These are phyloP conservation scores for Hipparchia semele DNA, from an alignment of 2,888 invertebrate species.

Conservation along the genomic window DNA sequence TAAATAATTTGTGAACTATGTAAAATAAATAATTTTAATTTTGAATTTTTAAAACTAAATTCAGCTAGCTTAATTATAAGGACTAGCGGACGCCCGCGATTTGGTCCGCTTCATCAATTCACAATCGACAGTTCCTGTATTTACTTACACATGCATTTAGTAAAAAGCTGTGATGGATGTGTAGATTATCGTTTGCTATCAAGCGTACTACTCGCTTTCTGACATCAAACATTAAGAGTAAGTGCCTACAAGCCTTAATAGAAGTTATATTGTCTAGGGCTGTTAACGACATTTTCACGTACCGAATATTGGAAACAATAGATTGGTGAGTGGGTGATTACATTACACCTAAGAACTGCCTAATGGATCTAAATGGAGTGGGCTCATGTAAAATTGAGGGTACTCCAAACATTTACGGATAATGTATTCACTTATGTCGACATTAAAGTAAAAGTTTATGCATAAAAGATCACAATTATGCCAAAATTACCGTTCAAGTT, in stretches of 20 bases:
- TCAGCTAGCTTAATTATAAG: too few species aligned
- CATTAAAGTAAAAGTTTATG: slow-evolving; percentile 8
- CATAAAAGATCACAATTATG: background rate
- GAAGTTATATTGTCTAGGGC: slow-evolving; percentile 2
- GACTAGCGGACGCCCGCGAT: too few species aligned
- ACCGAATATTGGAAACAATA: slow-evolving; percentile 46
- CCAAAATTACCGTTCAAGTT: background rate
- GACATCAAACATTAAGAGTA: background rate
- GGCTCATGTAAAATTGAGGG: slow-evolving; percentile 48
- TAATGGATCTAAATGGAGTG: slow-evolving; percentile 53
- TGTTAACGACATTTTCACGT: slow-evolving; percentile 11
- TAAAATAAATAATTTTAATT: too few species aligned
- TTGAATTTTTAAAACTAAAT: too few species aligned
- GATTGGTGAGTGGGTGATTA: slow-evolving; percentile 48
- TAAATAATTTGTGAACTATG: too few species aligned
- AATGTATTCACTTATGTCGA: slow-evolving; percentile 17
- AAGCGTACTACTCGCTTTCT: too few species aligned
- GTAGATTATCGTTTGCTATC: too few species aligned
- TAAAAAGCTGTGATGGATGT: too few species aligned
- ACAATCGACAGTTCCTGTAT: too few species aligned
- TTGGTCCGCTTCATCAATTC: too few species aligned
- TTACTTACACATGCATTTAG: too few species aligned
- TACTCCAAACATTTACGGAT: slow-evolving; percentile 22
- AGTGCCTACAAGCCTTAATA: background rate
- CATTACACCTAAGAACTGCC: slow-evolving; percentile 50